Base-by-base conservation (phyloP, 2,888 invertebrate genomes). In the Ophonus ardosiacus region DNA sequence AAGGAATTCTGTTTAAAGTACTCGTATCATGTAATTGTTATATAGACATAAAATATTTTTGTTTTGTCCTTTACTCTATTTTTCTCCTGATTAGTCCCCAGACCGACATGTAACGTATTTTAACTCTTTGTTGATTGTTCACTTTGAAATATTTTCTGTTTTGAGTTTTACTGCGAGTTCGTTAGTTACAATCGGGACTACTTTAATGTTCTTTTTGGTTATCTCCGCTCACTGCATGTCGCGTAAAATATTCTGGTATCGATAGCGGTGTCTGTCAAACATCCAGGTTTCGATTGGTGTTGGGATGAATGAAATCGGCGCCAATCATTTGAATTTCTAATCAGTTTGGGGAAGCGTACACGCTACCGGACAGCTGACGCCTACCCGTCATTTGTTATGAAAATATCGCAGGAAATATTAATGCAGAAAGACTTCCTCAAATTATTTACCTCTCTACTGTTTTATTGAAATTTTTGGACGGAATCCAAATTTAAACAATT, bases 251-350 rank as follows among this genome's bases (percentile, higher is more conserved):
- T 51, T 51, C 43, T 13, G 43, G 10, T 51, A 10, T 13, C 43
- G 43, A 51, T 51, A 51, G 13, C 43, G 10, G 43, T 13, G 43
- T 13, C 10, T 8, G 13, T 51, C 43, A 51, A 51, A 51, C 43
- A 51, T 51, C 4, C 43, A 43, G 10, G 43, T 6, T 43, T 6
- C 43, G 43, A 51, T 51, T 13, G 13, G 43, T 13, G 40, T 31
- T 31, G 51, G 40, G 82, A 56, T 82, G 68, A 71, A 71, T 82
- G 68, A 82, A 31, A 51, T 10, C 74, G 38, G 15, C 71, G 56
- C 38, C 82, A 61, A 82, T 82, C 56, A 83, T 83, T 83, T 83
- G 74, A 83, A 83, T 83, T 83, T 83, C 83, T 83, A 74, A 83
- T 83, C 83, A 83, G 61, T 13, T 43, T n/a, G 59, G 31, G 61